Percentiles rank a stretch among this genome's conserved stretches.
Evolutionary conservation across 2,113 vertebrate species (phyloP).

Genomic region (Pitta sordida): DNA sequence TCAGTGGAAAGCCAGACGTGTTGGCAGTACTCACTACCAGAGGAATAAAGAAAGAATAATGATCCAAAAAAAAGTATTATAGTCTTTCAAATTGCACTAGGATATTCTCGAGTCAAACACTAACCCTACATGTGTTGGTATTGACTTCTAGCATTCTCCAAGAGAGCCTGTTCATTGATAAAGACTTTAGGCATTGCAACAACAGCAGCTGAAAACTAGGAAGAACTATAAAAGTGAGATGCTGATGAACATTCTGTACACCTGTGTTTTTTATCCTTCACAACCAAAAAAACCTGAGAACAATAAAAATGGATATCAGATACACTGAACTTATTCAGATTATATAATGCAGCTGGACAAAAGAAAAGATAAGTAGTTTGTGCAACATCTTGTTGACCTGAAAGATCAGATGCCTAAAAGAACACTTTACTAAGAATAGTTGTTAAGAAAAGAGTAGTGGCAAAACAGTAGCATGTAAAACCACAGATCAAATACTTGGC

Average conservation of each 20-base stretch:
- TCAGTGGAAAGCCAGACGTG: conserved; percentile 5
- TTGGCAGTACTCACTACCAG: not conserved
- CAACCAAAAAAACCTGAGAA: not conserved
- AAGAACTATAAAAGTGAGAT: not conserved
- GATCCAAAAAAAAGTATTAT: conserved; percentile 17
- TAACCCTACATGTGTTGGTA: not conserved
- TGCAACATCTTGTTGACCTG: not conserved
- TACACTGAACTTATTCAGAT: not conserved
- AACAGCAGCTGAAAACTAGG: not conserved
- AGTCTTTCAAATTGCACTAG: not conserved
- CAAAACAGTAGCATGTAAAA: conserved; percentile 19
- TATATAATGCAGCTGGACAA: not conserved
- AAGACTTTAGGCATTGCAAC: not conserved
- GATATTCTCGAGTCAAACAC: not conserved
- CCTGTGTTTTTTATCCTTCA: not conserved
- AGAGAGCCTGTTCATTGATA: not conserved
- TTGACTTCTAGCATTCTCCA: not conserved
- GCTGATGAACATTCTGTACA: not conserved
- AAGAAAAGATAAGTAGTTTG: not conserved
- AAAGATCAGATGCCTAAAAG: conserved; percentile 9
- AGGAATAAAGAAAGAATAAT: conserved; percentile 13
- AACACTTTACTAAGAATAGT: conserved; percentile 1
- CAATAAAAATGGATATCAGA: not conserved
- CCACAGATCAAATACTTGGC: not conserved
- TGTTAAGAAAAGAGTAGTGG: not conserved